Conservation (phyloP, 2,113 vertebrate genomes). For the Halcyon malimbica region DNA sequence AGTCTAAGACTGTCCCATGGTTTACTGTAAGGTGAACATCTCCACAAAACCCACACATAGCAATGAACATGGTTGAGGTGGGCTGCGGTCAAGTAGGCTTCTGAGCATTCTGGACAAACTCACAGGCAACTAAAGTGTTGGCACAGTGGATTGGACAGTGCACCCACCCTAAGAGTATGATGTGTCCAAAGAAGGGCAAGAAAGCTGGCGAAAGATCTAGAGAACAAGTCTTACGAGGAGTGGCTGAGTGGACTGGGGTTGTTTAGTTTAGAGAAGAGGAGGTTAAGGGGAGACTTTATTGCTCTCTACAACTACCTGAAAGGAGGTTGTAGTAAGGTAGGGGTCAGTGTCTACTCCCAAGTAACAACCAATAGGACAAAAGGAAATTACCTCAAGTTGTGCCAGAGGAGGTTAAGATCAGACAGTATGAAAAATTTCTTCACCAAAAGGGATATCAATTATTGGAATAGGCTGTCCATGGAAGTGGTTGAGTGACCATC, state of each 20-base stretch:
- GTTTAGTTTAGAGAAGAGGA: not conserved
- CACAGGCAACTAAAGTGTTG: not conserved
- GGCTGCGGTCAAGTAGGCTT: fast-evolving
- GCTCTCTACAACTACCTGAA: not conserved
- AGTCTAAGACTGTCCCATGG: not conserved
- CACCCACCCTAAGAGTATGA: fast-evolving
- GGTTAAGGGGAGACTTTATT: not conserved
- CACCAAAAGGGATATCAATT: not conserved
- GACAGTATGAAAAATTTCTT: not conserved
- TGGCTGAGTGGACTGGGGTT: not conserved
- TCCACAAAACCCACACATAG: fast-evolving
- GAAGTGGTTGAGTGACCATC: not conserved
- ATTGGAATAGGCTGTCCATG: not conserved
- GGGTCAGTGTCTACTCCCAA: not conserved
- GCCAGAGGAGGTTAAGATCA: not conserved
- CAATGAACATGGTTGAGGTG: not conserved
- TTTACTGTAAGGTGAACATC: not conserved
- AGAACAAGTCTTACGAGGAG: not conserved
- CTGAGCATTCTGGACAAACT: not conserved
- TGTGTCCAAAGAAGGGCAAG: not conserved
- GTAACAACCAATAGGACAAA: not conserved
- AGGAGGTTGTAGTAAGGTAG: not conserved
- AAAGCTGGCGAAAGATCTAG: not conserved
- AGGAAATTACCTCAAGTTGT: not conserved
- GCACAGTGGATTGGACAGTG: not conserved